Evolutionary conservation across 2,888 invertebrate species (phyloP).

Genomic region (Mycalesis mineus): DNA sequence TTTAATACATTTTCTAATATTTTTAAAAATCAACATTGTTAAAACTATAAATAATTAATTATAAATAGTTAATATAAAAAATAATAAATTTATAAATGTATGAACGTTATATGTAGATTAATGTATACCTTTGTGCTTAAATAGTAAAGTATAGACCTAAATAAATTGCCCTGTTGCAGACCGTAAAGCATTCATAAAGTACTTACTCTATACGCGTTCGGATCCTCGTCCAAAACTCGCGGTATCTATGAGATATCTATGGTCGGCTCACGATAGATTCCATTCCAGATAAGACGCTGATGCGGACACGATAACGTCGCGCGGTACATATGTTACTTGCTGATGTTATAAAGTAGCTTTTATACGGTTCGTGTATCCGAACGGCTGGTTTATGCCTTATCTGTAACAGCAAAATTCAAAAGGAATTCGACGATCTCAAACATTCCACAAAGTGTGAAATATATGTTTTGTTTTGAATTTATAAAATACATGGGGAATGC

Average conservation of each 20-base stretch:
- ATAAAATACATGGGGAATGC: background rate
- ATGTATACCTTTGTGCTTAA: too few species aligned
- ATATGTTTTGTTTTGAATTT: background rate
- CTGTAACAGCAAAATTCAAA: constrained; percentile 16
- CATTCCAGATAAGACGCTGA: constrained; percentile 58
- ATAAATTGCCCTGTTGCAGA: background rate
- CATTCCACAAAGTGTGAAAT: constrained; percentile 9
- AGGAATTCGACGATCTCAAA: constrained; percentile 16
- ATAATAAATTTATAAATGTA: too few species aligned
- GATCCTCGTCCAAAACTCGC: constrained; percentile 17
- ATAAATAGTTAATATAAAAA: too few species aligned
- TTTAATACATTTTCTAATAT: too few species aligned
- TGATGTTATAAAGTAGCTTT: constrained; percentile 59
- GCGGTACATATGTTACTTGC: constrained; percentile 56
- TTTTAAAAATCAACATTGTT: too few species aligned
- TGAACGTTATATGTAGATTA: too few species aligned
- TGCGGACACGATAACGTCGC: constrained; percentile 56
- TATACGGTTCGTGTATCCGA: constrained; percentile 35
- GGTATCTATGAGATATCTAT: constrained; percentile 25
- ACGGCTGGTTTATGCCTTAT: constrained; percentile 22
- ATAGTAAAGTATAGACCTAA: too few species aligned
- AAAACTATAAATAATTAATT: too few species aligned
- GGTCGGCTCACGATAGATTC: constrained; percentile 41
- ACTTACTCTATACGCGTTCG: background rate
- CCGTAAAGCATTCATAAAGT: background rate